phyloP scores from a whole-genome alignment of 1,140 invertebrate species.

The Ceratina japonica region DNA sequence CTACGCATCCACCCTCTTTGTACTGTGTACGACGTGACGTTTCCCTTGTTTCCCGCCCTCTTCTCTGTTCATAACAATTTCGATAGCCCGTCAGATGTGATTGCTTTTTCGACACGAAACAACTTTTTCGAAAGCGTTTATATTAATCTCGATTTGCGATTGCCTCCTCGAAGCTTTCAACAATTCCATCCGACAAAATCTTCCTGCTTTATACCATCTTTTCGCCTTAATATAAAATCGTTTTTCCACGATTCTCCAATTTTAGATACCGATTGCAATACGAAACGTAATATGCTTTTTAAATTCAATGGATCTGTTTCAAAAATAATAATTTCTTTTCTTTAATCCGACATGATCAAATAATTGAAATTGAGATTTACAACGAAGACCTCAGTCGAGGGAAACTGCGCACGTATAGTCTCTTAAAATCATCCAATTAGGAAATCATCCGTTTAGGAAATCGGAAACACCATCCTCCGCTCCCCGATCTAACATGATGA shows the following conservation, averaged over 20 bases:
- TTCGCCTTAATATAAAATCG: background rate
- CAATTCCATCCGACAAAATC: background rate
- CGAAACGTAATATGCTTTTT: too few relatives aligned
- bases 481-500: background rate
- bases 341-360: too few relatives aligned
- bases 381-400: too few relatives aligned
- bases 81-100: conserved; percentile 38
- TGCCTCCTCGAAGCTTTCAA: background rate
- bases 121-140: conserved; percentile 37
- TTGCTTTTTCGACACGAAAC: conserved; percentile 49
- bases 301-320: too few relatives aligned
- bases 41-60: background rate
- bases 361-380: too few relatives aligned
- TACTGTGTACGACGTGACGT: background rate
- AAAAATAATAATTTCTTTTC: too few relatives aligned
- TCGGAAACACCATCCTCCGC: background rate
- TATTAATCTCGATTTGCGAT: background rate
- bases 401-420: background rate
- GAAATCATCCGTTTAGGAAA: background rate
- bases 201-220: background rate
- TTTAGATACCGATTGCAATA: too few relatives aligned
- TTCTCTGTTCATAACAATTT: conserved; percentile 55
- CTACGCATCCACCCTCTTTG: background rate
- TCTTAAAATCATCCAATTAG: background rate
- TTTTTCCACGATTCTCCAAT: background rate